A percentile compares a stretch with the other conserved stretches of the same genome.
Conservation (phyloP, 1,140 invertebrate genomes). For the Anthonomus grandis region DNA sequence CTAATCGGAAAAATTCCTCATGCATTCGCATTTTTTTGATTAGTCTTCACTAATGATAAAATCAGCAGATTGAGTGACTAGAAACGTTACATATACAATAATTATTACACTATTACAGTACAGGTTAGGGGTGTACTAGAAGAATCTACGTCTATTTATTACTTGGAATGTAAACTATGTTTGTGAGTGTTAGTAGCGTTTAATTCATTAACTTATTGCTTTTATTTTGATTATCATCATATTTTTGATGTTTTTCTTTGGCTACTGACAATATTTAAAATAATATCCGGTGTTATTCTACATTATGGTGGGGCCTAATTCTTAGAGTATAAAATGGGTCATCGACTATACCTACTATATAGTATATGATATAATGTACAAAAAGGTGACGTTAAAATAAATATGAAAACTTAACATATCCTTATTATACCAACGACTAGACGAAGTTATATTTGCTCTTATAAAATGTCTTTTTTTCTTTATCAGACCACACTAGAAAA, state of each 20-base stretch:
- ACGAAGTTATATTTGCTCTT: background rate
- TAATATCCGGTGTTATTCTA: background rate
- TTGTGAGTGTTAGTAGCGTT: background rate
- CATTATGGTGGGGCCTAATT: background rate
- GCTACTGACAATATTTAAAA: background rate
- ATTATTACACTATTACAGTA: background rate
- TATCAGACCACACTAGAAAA: background rate
- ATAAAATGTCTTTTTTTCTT: background rate
- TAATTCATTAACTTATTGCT: constrained; percentile 16
- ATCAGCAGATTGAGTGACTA: background rate
- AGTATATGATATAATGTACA: background rate
- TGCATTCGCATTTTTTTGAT: background rate
- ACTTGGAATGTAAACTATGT: constrained; percentile 14
- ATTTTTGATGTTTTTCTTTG: background rate
- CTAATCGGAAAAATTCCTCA: background rate
- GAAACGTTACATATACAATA: background rate
- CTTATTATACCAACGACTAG: background rate
- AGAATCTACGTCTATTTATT: no score
- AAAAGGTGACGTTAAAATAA: background rate
- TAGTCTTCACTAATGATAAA: background rate
- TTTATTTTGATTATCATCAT: constrained; percentile 23
- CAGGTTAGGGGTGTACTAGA: no score
- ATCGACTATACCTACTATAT: background rate
- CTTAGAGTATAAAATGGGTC: constrained; percentile 3
- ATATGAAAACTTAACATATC: background rate